Base-by-base conservation (phyloP, 2,797 vertebrate genomes). In the Kryptolebias ocellatus region DNA sequence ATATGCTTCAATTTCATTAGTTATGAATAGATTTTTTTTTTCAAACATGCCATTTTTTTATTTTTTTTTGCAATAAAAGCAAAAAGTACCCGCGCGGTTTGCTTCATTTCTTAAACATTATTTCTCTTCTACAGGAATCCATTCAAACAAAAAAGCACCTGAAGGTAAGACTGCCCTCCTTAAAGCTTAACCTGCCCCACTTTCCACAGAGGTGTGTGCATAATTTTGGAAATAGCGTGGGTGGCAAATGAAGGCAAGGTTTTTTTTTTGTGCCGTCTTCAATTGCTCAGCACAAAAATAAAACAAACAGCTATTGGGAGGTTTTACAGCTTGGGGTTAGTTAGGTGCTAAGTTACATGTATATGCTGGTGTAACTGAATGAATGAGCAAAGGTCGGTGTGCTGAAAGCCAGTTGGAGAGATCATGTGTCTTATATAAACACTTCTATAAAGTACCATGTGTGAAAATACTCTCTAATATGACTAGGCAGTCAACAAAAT, bases 151-250 rank as follows among this genome's bases (percentile, higher is more conserved):
- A 56, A 63, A 60, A 15, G 70, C 74, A 76, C 47, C 53, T 78
- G 29, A 74, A 78, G 80, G 60, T 72, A 70, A 59, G 65, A 74
- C 83, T 80, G 79, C 61, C 72, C 65, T 72, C 68, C 31, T 82
- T 79, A 87, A 87, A 81, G 75, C 55, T 62, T 66, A 70, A 79
- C 74, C 57, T 85, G 80, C 67, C 72, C 77, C 70, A 81, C 67
- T 80, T 81, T 76, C 64, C 72, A 20, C 42, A 24, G 56, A 62
- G 67, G 56, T 60, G 56, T 42, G 42, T 68, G 67, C 51, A 80
- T 73, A 67, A 80, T 78, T 79, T 79, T 69, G 57, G 56, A 72
- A 74, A 67, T 58, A 61, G 62, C 63, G 73, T 80, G 49, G 60
- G 63, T 78, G 53, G 76, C 31, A 47, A 56, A 57, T 34, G 24